These are phyloP conservation scores for Neodontobutis hainanensis DNA, from an alignment of 2,113 vertebrate species.

Conservation along the genomic window DNA sequence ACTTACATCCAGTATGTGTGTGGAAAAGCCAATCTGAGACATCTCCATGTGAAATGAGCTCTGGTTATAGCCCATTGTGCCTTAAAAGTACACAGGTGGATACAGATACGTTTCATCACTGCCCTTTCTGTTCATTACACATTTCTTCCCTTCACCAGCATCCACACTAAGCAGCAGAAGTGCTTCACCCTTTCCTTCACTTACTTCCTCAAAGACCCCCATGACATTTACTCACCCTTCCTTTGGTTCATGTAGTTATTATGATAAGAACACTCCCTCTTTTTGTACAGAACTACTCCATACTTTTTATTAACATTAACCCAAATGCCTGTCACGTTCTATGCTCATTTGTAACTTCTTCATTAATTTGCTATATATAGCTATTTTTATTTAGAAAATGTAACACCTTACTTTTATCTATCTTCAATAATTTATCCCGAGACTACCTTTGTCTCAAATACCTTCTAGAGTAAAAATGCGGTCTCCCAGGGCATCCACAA, in stretches of 20 bases:
- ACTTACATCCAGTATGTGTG: conserved; percentile 88
- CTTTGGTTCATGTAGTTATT: conserved; percentile 27
- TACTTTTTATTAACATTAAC: conserved; percentile 12
- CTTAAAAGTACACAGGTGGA: conserved; percentile 64
- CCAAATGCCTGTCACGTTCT: background rate
- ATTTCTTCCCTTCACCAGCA: conserved; percentile 36
- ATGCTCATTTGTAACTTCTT: background rate
- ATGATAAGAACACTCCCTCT: conserved; percentile 9
- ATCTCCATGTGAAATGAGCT: conserved; percentile 96
- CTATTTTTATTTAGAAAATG: background rate
- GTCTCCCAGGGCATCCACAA: conserved; percentile 93
- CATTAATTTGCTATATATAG: too few species aligned
- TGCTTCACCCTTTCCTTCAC: conserved; percentile 32
- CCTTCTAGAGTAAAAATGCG: conserved; percentile 96
- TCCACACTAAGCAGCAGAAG: conserved; percentile 28
- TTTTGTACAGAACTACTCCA: background rate
- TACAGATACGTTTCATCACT: conserved; percentile 11
- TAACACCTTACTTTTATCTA: background rate
- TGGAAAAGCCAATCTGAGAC: conserved; percentile 95
- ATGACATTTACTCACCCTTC: conserved; percentile 39
- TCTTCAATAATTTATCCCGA: background rate
- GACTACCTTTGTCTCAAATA: conserved; percentile 50
- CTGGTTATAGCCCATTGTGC: conserved; percentile 87
- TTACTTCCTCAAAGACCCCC: conserved; percentile 52
- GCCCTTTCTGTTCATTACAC: conserved; percentile 11